Evolutionary conservation across 2,797 vertebrate genomes (phyloP).

Genomic region (Manis crassicaudata): DNA sequence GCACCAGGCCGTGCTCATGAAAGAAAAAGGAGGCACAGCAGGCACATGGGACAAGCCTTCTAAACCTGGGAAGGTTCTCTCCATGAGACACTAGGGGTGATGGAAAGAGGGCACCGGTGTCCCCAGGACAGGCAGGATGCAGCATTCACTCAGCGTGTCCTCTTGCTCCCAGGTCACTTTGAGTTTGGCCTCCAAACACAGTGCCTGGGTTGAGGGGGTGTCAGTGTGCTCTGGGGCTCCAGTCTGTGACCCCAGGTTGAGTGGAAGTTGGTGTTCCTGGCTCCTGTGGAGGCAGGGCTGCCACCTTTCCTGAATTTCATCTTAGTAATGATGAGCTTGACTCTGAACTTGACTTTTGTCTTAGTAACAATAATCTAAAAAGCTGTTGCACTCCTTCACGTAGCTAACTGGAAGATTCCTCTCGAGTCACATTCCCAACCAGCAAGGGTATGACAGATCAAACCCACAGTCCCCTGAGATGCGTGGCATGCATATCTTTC

Average conservation of each 20-base stretch:
- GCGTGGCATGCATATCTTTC: not conserved
- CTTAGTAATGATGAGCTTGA: not conserved
- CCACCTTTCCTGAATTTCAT: not conserved
- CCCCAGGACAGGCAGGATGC: not conserved
- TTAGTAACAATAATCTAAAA: not conserved
- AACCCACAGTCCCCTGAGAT: not conserved
- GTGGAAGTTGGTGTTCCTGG: not conserved
- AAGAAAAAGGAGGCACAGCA: not conserved
- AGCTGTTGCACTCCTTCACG: not conserved
- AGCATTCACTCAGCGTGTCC: not conserved
- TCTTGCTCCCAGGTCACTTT: not conserved
- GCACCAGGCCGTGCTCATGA: rapidly evolving
- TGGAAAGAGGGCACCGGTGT: not conserved
- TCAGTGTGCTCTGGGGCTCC: not conserved
- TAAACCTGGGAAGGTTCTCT: not conserved
- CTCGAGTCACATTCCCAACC: not conserved
- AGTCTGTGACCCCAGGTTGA: not conserved
- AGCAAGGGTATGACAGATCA: not conserved
- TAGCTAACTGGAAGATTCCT: not conserved
- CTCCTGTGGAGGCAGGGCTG: not conserved
- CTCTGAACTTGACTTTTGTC: not conserved
- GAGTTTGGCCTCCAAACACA: not conserved
- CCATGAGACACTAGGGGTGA: too few species aligned
- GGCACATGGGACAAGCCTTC: not conserved
- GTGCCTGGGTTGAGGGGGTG: rapidly evolving